Evolutionary conservation across 2,888 invertebrate species (phyloP), one percentile per base, ranked within the genome.

Genomic region (Yponomeuta cagnagella): DNA sequence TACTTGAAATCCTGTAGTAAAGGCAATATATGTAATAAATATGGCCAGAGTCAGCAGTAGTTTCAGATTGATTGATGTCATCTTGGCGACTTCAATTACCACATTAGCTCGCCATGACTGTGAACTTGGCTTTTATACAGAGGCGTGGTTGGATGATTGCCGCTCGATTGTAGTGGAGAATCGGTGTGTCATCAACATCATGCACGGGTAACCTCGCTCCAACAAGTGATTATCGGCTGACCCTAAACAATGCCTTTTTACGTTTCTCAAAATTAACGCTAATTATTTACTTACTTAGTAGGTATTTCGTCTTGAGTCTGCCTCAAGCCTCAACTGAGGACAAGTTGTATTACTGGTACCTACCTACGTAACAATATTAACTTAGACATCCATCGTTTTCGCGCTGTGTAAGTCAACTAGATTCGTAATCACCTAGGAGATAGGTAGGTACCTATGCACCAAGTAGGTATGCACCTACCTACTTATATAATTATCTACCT

Each of bases 121-220:
- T 90, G 90, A 91, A 90, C 89, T 90, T 91, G 84, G 76, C 75
- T 86, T 87, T 82, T 90, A 92, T 90, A 90, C 79, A 80, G 85
- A 87, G 91, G 91, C 88, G 91, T 90, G 90, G 89, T 80, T 66
- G 43, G 74, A 71, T 71, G 72, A 48, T 63, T 33, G 74, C 70
- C 73, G 77, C 78, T 77, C 78, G 80, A 77, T 80, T 80, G 79
- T 81, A 76, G 83, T 84, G 88, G 84, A 82, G 84, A 85, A 86
- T 86, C 80, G 79, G 78, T 74, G 76, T 80, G 82, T 82, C 82
- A 84, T 84, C 79, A 31, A n/a, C 30, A 31, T 31, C 65, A 70
- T 63, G 63, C 63, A 63, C 33, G 63, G 69, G 68, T 68, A 69
- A 69, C 6, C 63, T 69, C 15, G 37, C 31, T 33, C 8, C 15